Conservation (phyloP, 2,113 vertebrate genomes). For the Ailurus styani region DNA sequence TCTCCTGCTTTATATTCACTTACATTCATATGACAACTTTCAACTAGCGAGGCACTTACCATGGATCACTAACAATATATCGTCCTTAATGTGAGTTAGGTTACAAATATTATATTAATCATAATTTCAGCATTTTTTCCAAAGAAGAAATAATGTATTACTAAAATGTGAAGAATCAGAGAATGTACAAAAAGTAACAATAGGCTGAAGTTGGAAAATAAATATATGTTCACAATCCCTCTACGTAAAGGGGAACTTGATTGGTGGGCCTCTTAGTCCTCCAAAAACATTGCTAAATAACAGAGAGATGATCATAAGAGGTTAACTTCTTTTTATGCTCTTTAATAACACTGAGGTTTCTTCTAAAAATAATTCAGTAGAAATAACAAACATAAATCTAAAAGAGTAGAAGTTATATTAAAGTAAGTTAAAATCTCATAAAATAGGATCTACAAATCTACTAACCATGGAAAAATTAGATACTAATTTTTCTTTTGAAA, state of each 20-base stretch:
- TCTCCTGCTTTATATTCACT: not conserved
- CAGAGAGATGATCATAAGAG: not conserved
- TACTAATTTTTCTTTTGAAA: constrained; percentile 4
- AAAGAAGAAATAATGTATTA: not conserved
- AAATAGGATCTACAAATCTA: not conserved
- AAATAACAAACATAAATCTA: constrained; percentile 34
- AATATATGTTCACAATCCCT: not conserved
- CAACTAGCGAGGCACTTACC: not conserved
- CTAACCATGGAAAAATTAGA: not conserved
- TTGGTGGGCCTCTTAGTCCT: not conserved
- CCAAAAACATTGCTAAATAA: not conserved
- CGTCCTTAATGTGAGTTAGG: not conserved
- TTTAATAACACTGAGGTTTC: not conserved
- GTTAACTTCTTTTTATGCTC: not conserved
- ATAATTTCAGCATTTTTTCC: not conserved
- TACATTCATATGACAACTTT: not conserved
- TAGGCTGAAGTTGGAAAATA: not conserved
- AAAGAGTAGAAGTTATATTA: not conserved
- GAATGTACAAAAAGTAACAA: not conserved
- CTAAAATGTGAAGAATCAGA: not conserved
- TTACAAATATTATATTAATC: not conserved
- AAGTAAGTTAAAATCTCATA: constrained; percentile 36
- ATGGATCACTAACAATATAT: not conserved
- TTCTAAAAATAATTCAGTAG: not conserved
- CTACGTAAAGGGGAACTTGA: not conserved